A percentile compares a stretch with the other conserved stretches of the same genome.
These are phyloP conservation scores for Arothron firmamentum DNA, from an alignment of 2,113 vertebrate species.

Conservation along the genomic window DNA sequence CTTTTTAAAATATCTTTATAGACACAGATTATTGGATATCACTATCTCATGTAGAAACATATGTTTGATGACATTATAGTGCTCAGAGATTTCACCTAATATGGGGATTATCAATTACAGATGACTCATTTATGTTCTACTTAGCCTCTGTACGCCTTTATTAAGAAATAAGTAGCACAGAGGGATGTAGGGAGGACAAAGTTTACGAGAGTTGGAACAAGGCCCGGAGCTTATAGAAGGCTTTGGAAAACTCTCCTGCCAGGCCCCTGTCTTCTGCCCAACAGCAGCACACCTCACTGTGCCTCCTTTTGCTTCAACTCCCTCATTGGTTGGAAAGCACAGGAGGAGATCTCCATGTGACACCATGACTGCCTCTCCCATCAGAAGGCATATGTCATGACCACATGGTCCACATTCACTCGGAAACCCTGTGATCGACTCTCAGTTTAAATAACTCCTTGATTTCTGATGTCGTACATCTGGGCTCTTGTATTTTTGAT, in stretches of 20 bases:
- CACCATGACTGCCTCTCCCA: slow-evolving; percentile 35
- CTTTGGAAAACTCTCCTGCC: slow-evolving; percentile 52
- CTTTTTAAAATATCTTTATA: slow-evolving; percentile 6
- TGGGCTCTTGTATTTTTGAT: neutral
- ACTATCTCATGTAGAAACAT: neutral
- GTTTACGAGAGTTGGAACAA: slow-evolving; percentile 36
- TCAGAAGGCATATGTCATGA: slow-evolving; percentile 30
- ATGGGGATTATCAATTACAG: neutral
- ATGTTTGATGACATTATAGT: too few species aligned
- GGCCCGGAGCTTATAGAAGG: slow-evolving; percentile 47
- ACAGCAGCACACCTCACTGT: slow-evolving; percentile 51
- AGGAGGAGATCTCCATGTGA: slow-evolving; percentile 49
- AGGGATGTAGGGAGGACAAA: slow-evolving; percentile 9
- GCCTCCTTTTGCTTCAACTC: slow-evolving; percentile 29
- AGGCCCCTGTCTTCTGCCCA: slow-evolving; percentile 59
- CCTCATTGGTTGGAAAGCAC: slow-evolving; percentile 45
- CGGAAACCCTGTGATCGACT: neutral
- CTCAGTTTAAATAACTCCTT: slow-evolving; percentile 1
- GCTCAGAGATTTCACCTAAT: neutral
- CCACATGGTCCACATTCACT: slow-evolving; percentile 30
- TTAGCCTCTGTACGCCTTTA: slow-evolving; percentile 5
- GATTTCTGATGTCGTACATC: neutral
- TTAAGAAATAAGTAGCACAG: slow-evolving; percentile 7
- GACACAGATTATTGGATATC: slow-evolving; percentile 18
- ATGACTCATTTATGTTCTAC: neutral